These are phyloP conservation scores for Cheracebus regulus DNA, from an alignment of 2,797 vertebrate species.

Conservation along the genomic window DNA sequence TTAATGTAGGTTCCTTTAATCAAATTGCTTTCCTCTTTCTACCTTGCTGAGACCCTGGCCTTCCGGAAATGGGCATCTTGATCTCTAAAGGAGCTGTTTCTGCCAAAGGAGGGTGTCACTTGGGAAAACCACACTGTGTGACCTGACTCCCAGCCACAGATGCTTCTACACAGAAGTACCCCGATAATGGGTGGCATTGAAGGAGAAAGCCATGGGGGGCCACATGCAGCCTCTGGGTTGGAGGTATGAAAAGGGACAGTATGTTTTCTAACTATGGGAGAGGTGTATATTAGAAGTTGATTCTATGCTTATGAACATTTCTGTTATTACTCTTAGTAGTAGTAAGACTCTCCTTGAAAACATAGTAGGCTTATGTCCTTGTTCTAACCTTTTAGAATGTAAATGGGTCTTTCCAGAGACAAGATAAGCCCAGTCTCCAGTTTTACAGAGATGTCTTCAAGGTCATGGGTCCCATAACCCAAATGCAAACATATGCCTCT, in stretches of 20 bases:
- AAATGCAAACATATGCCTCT: neutral
- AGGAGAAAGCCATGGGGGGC: neutral
- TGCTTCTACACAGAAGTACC: neutral
- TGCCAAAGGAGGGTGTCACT: neutral
- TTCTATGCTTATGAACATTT: neutral
- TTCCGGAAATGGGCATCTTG: neutral
- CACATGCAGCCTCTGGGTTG: neutral
- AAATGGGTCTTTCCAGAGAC: neutral
- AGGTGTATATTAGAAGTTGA: neutral
- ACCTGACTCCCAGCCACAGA: neutral
- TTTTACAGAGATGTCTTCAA: slow-evolving; percentile 1
- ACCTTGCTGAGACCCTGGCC: neutral
- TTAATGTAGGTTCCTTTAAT: neutral
- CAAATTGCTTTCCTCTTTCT: neutral
- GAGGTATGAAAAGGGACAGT: neutral
- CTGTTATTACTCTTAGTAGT: neutral
- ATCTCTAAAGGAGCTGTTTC: neutral
- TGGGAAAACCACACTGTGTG: neutral
- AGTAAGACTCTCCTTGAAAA: neutral
- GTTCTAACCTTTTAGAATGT: neutral
- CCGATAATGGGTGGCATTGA: neutral
- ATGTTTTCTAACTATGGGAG: neutral
- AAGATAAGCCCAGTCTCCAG: neutral
- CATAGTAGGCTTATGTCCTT: neutral
- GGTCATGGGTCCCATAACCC: neutral